phyloP scores from a whole-genome alignment of 2,797 vertebrate genomes.

The Megaceryle alcyon region DNA sequence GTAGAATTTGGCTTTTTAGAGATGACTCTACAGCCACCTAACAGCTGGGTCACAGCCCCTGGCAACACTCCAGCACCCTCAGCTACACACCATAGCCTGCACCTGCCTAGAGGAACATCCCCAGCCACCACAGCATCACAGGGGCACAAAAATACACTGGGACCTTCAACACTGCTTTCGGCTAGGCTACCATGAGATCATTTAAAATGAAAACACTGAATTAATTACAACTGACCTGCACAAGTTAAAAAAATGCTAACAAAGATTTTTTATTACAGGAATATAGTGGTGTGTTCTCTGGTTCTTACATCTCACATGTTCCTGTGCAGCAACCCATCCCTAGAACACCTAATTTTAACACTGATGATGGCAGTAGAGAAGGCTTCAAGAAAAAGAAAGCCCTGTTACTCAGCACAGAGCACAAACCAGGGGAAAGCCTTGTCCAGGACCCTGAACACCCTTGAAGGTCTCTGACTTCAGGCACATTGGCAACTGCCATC shows the following conservation, averaged over 20 bases:
- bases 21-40: neutral
- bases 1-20: neutral
- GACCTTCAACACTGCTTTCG: neutral
- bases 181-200: neutral
- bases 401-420: rapidly evolving
- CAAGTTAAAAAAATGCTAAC: neutral
- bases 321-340: neutral
- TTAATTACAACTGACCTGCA: neutral
- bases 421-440: rapidly evolving
- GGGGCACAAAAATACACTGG: rapidly evolving
- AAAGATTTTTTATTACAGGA: neutral
- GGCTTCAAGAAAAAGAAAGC: neutral
- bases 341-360: neutral
- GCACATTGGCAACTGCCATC: too few relatives aligned
- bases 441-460: rapidly evolving
- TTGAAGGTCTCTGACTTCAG: rapidly evolving
- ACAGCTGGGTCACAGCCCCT: neutral
- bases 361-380: rapidly evolving
- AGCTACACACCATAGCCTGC: neutral
- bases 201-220: neutral
- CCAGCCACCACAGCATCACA: neutral
- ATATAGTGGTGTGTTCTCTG: rapidly evolving
- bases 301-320: neutral
- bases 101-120: neutral
- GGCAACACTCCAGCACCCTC: neutral